A percentile compares a stretch with the other conserved stretches of the same genome.
phyloP scores from a whole-genome alignment of 2,113 vertebrate genomes.

The Cettia cetti region DNA sequence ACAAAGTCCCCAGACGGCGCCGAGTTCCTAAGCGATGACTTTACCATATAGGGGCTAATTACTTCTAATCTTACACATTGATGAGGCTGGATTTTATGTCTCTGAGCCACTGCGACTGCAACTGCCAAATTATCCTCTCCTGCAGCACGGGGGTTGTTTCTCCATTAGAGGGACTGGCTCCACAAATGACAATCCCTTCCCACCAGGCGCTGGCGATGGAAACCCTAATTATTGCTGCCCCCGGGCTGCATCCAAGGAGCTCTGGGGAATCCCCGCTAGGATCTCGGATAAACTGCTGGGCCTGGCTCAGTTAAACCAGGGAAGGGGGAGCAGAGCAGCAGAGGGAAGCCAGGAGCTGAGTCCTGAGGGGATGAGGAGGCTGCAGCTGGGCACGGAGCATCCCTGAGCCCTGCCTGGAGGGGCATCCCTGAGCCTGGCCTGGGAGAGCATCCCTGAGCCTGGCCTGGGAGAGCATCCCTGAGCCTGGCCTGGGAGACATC shows the following conservation, averaged over 20 bases:
- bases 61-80: conserved; percentile 34
- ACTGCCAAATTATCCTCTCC: conserved; percentile 25
- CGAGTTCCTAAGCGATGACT: conserved; percentile 4
- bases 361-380: rapidly evolving
- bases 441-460: not conserved
- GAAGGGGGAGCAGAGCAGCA: not conserved
- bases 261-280: not conserved
- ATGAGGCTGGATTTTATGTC: conserved; percentile 36
- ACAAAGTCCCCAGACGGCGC: conserved; percentile 19
- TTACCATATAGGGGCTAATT: conserved; percentile 32
- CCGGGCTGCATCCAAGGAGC: not conserved
- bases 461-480: not conserved
- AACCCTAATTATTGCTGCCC: conserved; percentile 1
- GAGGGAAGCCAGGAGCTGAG: rapidly evolving
- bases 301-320: not conserved
- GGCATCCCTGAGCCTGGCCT: not conserved
- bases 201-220: not conserved
- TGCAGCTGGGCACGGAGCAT: rapidly evolving
- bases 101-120: not conserved
- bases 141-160: not conserved
- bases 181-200: not conserved
- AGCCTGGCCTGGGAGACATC: no score
- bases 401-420: not conserved
- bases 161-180: not conserved
- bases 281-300: not conserved